A percentile compares a stretch with the other conserved stretches of the same genome.
Conservation (phyloP, 2,888 invertebrate genomes). For the Helicoverpa assulta region DNA sequence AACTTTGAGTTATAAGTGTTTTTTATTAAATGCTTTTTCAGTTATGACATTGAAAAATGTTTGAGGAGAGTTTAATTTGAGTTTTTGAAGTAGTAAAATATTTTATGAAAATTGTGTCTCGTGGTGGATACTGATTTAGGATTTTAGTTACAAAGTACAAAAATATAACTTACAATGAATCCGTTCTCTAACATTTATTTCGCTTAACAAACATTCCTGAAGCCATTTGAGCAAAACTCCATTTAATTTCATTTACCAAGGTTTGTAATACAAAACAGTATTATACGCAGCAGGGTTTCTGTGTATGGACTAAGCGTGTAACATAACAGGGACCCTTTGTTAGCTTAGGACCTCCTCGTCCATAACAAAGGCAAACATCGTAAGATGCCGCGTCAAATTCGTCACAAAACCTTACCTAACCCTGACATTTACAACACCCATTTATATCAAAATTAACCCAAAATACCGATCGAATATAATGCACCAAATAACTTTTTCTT, state of each 20-base stretch:
- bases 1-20: background rate
- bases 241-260: slow-evolving; percentile 43
- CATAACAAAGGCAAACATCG: slow-evolving; percentile 42
- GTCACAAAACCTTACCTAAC: slow-evolving; percentile 24
- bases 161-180: background rate
- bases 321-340: slow-evolving; percentile 52
- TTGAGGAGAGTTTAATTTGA: no score
- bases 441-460: slow-evolving; percentile 4
- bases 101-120: no score
- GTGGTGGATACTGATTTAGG: background rate
- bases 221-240: slow-evolving; percentile 34
- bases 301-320: slow-evolving; percentile 47
- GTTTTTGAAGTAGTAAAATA: no score
- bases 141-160: no score
- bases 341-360: slow-evolving; percentile 56
- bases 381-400: slow-evolving; percentile 47
- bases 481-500: slow-evolving; percentile 43
- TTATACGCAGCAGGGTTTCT: slow-evolving; percentile 36
- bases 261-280: slow-evolving; percentile 47
- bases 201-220: slow-evolving; percentile 22
- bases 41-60: background rate
- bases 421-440: background rate
- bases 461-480: slow-evolving; percentile 24
- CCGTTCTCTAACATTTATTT: background rate
- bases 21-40: slow-evolving; percentile 3